Conservation (phyloP, 2,888 invertebrate genomes). For the Panorpa germanica region DNA sequence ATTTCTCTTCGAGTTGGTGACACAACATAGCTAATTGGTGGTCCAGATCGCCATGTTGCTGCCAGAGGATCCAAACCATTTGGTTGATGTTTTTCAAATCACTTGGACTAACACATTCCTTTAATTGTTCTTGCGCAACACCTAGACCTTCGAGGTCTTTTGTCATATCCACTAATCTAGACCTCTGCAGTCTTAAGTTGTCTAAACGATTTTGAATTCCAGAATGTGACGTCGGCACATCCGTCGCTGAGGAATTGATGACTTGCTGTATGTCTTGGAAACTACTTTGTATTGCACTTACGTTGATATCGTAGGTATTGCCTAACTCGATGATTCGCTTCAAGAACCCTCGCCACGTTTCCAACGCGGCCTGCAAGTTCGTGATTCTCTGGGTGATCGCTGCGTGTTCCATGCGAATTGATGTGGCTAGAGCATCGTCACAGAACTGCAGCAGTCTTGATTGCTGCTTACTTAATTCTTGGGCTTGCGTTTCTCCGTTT, state of each 20-base stretch:
- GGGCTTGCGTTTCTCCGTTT: constrained; percentile 42
- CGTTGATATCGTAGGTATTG: constrained; percentile 40
- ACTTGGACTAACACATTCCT: constrained; percentile 66
- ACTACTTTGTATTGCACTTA: constrained; percentile 34
- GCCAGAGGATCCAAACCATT: constrained; percentile 55
- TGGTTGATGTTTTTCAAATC: constrained; percentile 69
- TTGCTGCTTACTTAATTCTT: constrained; percentile 42
- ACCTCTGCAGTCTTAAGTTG: constrained; percentile 37
- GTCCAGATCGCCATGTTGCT: constrained; percentile 65
- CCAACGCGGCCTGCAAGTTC: constrained; percentile 59
- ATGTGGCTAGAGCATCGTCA: constrained; percentile 57
- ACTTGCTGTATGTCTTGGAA: constrained; percentile 44
- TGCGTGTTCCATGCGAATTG: constrained; percentile 64
- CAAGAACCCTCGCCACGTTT: constrained; percentile 65
- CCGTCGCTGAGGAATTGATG: constrained; percentile 33
- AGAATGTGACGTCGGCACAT: constrained; percentile 34
- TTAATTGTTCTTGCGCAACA: constrained; percentile 60
- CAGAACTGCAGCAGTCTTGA: constrained; percentile 45
- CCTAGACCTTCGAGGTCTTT: constrained; percentile 50
- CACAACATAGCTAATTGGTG: constrained; percentile 54
- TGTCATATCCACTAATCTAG: constrained; percentile 33
- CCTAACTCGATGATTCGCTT: constrained; percentile 43
- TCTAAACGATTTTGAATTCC: constrained; percentile 44
- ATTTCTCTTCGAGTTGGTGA: constrained; percentile 52
- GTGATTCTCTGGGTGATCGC: constrained; percentile 59